Evolutionary conservation across 2,888 invertebrate species (phyloP), one percentile per base, ranked within the genome.

Genomic region (Oscheius sp.): DNA sequence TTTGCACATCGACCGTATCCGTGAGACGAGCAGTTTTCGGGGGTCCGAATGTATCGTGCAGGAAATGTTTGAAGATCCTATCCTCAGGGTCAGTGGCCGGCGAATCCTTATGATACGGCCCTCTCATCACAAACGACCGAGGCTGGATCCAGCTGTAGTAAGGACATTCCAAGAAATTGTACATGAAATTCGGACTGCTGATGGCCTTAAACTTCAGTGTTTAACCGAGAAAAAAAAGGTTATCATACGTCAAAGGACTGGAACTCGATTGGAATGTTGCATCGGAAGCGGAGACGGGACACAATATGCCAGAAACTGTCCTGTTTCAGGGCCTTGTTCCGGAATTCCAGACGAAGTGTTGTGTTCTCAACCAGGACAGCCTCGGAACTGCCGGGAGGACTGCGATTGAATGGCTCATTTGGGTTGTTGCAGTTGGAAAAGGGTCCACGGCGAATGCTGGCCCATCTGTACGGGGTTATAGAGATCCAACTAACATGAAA

Each of bases 191-290:
- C 4, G 4, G 4, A 42, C 42, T 7, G 7, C 42, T 42, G 3
- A 42, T 42, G 7, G 42, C 42, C 42, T 42, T 3, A 42, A 42
- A 42, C 21, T 21, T 21, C 21, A 21, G 21, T 21, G 21, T 21
- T 21, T 21, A 21, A 21, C 21, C 21, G 21, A 35, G 29, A 68
- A 68, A 53, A 29, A 5, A 57, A 11, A 70, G 2, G 42, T 35
- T 65, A 4, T 7, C 35, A 57, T 37, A 74, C 74, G 9, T 68
- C 68, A 13, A 74, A 48, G 3, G 29, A 55, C 29, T n/a, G 13
- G 48, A 82, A 84, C 53, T 84, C 84, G 48, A 82, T 79, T 11
- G 81, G 74, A 13, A 80, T 63, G 13, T 77, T 75, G 9, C 76
- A 78, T n/a, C 84, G 76, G 11, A 63, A 32, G 7, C 82, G 76